Evolutionary conservation across 2,797 vertebrate species (phyloP).

Genomic region (Schizopygopsis pylzovi): DNA sequence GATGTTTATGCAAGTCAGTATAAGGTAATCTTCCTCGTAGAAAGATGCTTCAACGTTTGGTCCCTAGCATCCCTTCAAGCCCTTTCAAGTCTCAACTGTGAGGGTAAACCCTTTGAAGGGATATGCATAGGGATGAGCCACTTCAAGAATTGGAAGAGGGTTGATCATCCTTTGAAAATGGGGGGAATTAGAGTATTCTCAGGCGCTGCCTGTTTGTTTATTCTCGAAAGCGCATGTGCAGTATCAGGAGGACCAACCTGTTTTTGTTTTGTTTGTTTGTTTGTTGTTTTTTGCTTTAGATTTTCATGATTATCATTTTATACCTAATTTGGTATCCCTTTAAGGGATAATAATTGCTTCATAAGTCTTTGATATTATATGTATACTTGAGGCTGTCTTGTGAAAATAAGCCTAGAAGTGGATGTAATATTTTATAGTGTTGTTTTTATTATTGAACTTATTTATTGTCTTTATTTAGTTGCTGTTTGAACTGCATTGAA

Average conservation of each 20-base stretch:
- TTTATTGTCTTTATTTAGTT: not conserved
- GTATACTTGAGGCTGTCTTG: not conserved
- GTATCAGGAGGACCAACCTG: not conserved
- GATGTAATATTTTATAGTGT: not conserved
- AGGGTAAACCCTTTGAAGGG: no score
- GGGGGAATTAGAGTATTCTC: no score
- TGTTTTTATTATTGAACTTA: not conserved
- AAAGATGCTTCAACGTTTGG: not conserved
- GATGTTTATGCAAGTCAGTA: not conserved
- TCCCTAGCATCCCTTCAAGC: no score
- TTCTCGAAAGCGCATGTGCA: not conserved
- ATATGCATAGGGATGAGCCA: no score
- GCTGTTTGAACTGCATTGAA: not conserved
- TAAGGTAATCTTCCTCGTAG: not conserved
- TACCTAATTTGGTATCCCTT: not conserved
- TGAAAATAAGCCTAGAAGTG: not conserved
- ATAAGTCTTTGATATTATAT: not conserved
- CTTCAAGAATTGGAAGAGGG: no score
- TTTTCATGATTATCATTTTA: not conserved
- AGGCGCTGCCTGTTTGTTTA: not conserved
- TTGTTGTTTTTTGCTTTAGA: no score
- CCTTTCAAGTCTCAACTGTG: no score
- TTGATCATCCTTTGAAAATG: no score
- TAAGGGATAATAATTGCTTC: not conserved
- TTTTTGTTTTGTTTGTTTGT: no score